Base-by-base conservation (phyloP, 2,797 vertebrate genomes). In the Acanthornis magna region DNA sequence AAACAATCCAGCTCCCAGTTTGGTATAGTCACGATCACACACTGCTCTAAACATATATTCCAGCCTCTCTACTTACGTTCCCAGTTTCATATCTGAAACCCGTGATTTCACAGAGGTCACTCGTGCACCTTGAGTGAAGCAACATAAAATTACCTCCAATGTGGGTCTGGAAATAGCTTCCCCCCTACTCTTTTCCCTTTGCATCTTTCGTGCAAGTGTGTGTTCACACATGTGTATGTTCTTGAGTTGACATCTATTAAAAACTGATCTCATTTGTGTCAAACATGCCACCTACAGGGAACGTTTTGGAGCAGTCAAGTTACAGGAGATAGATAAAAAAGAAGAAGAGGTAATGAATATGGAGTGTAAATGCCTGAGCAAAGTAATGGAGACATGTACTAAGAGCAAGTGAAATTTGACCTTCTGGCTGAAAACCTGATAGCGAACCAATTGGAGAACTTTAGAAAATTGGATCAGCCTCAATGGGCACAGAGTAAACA, bases 401-500 rank as follows among this genome's bases (percentile, higher is more conserved):
- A 98, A 97, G 95, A 96, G 96, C 97, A 96, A 97, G 97, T 97
- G 97, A 98, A 98, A 98, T 98, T 95, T 97, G 98, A 98, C 98
- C 97, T 98, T 98, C 98, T 98, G 97, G 97, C 97, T 97, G 75
- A 97, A 97, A 98, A 98, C 95, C 97, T 94, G 91, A 97, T 97
- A 96, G 97, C 25, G 19, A 98, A 96, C 97, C 98, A 98, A 98
- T 97, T 98, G 98, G 96, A 98, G 97, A 98, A 98, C 97, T 98
- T 98, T 81, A 98, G 97, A 98, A 98, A 98, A 98, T 98, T 98
- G 98, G 97, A 98, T 98, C 95, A 97, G 97, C 97, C 96, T 98
- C 97, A 97, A 26, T 97, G 95, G 97, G 96, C 98, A 97, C 98
- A 98, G 97, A 98, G 97, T 98, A 98, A 98, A 98, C 98, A 98